Evolutionary conservation across 2,113 vertebrate species (phyloP).

Genomic region (Cottus gobio): DNA sequence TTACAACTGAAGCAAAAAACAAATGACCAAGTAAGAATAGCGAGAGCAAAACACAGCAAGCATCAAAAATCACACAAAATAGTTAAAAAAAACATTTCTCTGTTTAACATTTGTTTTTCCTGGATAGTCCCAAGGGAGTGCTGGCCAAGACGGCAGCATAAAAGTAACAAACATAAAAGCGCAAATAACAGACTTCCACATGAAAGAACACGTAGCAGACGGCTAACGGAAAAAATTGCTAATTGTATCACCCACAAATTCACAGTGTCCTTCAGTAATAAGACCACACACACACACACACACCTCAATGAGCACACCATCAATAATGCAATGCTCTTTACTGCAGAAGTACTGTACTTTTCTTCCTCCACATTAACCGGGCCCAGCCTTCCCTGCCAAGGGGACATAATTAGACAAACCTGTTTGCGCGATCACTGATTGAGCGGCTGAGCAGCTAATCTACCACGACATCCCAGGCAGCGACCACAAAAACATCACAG

Average conservation of each 20-base stretch:
- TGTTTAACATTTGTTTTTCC: background rate
- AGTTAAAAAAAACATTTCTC: background rate
- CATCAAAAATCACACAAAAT: background rate
- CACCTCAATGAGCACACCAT: background rate
- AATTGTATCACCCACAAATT: background rate
- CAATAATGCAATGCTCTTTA: background rate
- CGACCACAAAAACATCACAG: background rate
- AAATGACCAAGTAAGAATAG: background rate
- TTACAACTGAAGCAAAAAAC: background rate
- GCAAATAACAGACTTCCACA: background rate
- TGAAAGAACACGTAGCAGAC: background rate
- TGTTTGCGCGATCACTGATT: background rate
- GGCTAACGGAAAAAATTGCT: background rate
- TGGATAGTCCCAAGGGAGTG: background rate
- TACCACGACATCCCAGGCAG: background rate
- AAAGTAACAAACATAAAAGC: background rate
- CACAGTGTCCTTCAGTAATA: background rate
- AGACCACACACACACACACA: background rate
- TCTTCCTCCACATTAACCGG: background rate
- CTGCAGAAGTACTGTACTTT: background rate
- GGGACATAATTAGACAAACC: slow-evolving; percentile 1
- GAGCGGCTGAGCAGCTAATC: slow-evolving; percentile 2
- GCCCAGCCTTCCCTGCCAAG: background rate
- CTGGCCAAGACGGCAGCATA: background rate
- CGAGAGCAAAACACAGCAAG: background rate